Evolutionary conservation across 2,113 vertebrate genomes (phyloP).

Genomic region (Corythornis cristatus): DNA sequence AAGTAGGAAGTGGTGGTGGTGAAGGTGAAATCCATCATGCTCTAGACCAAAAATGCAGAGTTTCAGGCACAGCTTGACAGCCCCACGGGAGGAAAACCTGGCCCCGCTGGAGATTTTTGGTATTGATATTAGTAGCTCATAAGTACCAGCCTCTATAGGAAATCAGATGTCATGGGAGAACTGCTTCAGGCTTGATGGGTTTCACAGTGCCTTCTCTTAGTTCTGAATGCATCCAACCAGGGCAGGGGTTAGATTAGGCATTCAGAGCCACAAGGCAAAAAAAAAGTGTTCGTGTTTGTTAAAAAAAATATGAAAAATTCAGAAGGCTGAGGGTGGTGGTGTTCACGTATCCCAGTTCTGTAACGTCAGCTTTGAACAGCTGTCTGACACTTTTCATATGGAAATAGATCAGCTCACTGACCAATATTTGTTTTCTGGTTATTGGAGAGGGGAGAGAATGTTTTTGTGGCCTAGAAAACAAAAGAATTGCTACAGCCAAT

Average conservation of each 20-base stretch:
- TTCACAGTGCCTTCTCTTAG: not conserved
- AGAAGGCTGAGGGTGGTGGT: not conserved
- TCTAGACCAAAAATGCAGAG: not conserved
- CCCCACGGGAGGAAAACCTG: not conserved
- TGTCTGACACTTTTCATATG: not conserved
- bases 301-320: not conserved
- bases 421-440: not conserved
- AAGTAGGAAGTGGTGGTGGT: not conserved
- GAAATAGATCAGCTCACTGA: not conserved
- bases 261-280: not conserved
- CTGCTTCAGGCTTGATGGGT: not conserved
- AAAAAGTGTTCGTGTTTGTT: not conserved
- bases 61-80: not conserved
- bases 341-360: not conserved
- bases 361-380: not conserved
- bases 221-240: not conserved
- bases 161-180: not conserved
- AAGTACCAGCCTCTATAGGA: not conserved
- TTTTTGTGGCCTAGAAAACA: not conserved
- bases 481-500: not conserved
- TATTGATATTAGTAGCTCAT: not conserved
- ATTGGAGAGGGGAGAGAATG: not conserved
- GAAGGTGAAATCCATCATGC: not conserved
- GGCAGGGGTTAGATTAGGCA: not conserved
- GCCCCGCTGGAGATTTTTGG: not conserved